These are phyloP conservation scores for Himalopsyche kuldschensis DNA, from an alignment of 2,888 invertebrate species.

Conservation along the genomic window DNA sequence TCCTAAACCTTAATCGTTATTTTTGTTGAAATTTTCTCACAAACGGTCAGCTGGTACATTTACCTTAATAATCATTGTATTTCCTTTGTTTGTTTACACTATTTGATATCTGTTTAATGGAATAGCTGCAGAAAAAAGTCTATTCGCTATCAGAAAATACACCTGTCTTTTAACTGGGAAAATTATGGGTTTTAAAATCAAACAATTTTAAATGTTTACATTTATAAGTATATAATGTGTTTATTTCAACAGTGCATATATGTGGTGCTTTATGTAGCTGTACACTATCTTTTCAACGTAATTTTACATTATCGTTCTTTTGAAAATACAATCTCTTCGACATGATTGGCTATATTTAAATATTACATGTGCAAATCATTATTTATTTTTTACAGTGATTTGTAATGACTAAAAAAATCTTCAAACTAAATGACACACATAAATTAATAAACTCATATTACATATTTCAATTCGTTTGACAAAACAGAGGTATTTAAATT, in stretches of 20 bases:
- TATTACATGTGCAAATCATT: neutral
- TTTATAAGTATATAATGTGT: slow-evolving; percentile 35
- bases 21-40: too few species aligned
- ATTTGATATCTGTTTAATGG: too few species aligned
- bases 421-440: neutral
- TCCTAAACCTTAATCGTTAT: too few species aligned
- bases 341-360: slow-evolving; percentile 7
- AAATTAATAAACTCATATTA: neutral
- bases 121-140: too few species aligned
- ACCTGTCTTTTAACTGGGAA: neutral
- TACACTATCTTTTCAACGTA: slow-evolving; percentile 10
- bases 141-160: too few species aligned
- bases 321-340: slow-evolving; percentile 27
- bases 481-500: neutral
- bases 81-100: too few species aligned
- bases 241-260: slow-evolving; percentile 39
- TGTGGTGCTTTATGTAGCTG: slow-evolving; percentile 24
- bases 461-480: neutral
- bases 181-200: neutral
- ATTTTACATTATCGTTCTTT: slow-evolving; percentile 16
- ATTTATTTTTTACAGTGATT: slow-evolving; percentile 4
- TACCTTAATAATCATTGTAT: too few species aligned
- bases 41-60: too few species aligned
- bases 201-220: slow-evolving; percentile 15
- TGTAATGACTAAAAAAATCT: neutral